Conservation (phyloP, 2,797 vertebrate species). For the Onychomys leucogaster region DNA sequence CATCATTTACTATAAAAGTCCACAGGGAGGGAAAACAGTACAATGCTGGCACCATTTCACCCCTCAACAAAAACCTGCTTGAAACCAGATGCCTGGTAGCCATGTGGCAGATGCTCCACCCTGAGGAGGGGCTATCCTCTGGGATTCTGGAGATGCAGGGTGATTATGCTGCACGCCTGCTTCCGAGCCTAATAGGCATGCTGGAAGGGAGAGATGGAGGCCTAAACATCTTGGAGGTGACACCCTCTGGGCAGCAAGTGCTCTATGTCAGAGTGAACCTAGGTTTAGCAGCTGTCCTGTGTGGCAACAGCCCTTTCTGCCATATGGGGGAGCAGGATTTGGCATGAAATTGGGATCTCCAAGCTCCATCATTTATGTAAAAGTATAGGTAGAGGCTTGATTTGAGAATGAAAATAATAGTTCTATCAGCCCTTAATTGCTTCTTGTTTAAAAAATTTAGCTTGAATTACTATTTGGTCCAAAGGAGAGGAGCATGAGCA, state of each 20-base stretch:
- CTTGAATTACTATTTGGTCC: constrained; percentile 12
- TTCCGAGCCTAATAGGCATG: constrained; percentile 70
- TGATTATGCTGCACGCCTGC: constrained; percentile 66
- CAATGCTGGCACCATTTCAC: constrained; percentile 79
- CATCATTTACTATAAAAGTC: constrained; percentile 71
- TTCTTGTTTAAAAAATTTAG: background rate
- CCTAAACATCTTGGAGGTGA: constrained; percentile 78
- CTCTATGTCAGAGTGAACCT: constrained; percentile 54
- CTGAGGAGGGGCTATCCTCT: constrained; percentile 59
- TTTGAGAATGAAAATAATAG: background rate
- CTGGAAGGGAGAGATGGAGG: constrained; percentile 77
- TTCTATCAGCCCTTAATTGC: background rate
- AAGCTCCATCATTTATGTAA: constrained; percentile 22
- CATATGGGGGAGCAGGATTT: constrained; percentile 77
- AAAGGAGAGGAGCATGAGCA: background rate
- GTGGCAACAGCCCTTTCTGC: constrained; percentile 67
- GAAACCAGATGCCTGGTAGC: constrained; percentile 80
- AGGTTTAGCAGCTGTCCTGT: constrained; percentile 78
- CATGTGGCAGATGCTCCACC: constrained; percentile 79
- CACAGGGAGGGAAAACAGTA: constrained; percentile 61
- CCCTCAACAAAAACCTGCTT: constrained; percentile 74
- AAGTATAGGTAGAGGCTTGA: constrained; percentile 45
- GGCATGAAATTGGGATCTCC: constrained; percentile 60
- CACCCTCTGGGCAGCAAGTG: constrained; percentile 72
- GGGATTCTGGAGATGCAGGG: constrained; percentile 58